Evolutionary conservation across 2,797 vertebrate species (phyloP).

Genomic region (Thamnophis elegans): DNA sequence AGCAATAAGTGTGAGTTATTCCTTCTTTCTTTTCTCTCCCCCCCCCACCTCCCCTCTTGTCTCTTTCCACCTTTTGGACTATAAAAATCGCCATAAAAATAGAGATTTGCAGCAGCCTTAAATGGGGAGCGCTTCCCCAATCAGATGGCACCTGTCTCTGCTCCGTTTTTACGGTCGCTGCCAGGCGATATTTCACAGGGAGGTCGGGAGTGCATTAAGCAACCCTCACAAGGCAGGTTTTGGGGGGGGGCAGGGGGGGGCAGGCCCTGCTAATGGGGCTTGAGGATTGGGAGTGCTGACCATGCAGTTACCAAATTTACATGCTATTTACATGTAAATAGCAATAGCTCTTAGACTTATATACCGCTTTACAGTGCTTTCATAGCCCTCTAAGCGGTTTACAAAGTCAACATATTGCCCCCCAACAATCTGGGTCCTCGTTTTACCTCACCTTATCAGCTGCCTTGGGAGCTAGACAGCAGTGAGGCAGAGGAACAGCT

Average conservation of each 20-base stretch:
- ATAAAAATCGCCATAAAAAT: constrained; percentile 53
- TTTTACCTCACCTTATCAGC: no score
- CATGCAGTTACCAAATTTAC: no score
- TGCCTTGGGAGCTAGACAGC: no score
- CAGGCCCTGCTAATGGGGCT: neutral
- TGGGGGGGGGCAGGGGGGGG: neutral
- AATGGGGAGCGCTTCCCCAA: constrained; percentile 33
- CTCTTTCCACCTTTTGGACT: constrained; percentile 24
- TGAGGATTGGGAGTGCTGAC: neutral
- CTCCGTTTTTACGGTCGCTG: constrained; percentile 47
- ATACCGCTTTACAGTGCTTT: no score
- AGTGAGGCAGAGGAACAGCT: no score
- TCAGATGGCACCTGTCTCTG: constrained; percentile 44
- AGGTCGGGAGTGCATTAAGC: constrained; percentile 55
- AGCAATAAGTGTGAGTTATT: neutral
- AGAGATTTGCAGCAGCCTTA: constrained; percentile 30
- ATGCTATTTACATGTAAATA: no score
- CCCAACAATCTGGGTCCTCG: no score
- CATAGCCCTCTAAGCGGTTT: no score
- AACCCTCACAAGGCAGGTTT: constrained; percentile 39
- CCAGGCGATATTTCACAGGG: constrained; percentile 55
- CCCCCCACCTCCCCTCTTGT: neutral
- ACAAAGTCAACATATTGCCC: no score
- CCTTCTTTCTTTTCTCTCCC: neutral
- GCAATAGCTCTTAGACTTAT: no score